Conservation (phyloP, 2,797 vertebrate species). For the Chloroceryle inda region DNA sequence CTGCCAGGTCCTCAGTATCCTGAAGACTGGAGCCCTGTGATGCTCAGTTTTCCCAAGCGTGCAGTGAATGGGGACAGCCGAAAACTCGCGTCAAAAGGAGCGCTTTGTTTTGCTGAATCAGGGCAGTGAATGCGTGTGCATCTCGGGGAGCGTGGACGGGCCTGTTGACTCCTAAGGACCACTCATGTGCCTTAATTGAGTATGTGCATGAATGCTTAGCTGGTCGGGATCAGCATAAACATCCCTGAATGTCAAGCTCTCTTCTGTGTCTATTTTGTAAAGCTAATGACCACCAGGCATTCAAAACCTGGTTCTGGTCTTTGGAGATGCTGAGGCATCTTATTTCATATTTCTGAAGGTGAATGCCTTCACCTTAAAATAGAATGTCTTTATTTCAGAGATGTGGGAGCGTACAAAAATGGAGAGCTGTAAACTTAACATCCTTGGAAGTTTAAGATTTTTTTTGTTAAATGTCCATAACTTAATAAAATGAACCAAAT, state of each 20-base stretch:
- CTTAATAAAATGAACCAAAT: not conserved
- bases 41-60: not conserved
- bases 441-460: not conserved
- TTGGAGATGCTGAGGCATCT: not conserved
- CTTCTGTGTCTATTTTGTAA: not conserved
- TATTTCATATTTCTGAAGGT: not conserved
- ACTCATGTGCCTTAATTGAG: not conserved
- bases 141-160: not conserved
- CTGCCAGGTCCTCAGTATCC: not conserved
- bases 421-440: not conserved
- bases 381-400: not conserved
- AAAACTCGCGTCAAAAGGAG: not conserved
- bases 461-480: not conserved
- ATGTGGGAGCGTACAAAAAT: not conserved
- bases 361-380: not conserved
- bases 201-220: not conserved
- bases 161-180: slow-evolving; percentile 24
- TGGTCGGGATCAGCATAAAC: not conserved
- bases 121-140: not conserved
- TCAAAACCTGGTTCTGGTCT: not conserved
- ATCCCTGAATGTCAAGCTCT: not conserved
- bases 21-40: not conserved
- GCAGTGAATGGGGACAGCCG: not conserved
- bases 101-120: not conserved
- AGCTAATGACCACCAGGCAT: not conserved